phyloP scores from a whole-genome alignment of 92 coral and sea anemone genomes.

The Diadumene lineata region DNA sequence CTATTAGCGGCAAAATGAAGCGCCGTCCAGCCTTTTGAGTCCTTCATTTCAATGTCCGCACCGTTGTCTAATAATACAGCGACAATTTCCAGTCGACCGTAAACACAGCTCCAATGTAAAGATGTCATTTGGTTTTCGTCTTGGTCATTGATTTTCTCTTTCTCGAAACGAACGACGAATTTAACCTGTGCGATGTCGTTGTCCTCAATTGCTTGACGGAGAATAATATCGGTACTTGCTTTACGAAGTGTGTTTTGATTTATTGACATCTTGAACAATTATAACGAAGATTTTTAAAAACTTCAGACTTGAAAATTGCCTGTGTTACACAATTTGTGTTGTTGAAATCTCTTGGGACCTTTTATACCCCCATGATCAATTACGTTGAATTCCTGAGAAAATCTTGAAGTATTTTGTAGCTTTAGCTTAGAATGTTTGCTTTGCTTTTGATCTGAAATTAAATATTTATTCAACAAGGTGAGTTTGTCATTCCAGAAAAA shows the following conservation, averaged over 20 bases:
- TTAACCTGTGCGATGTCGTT: constrained; percentile 76
- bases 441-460: constrained; percentile 22
- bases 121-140: constrained; percentile 80
- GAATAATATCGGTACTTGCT: constrained; percentile 41
- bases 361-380: background rate
- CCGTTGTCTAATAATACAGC: constrained; percentile 74
- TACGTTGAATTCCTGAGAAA: constrained; percentile 1
- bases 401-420: background rate
- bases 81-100: constrained; percentile 69
- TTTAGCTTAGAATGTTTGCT: constrained; percentile 19
- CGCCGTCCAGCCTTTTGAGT: constrained; percentile 83
- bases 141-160: constrained; percentile 66
- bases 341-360: constrained; percentile 8
- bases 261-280: background rate
- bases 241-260: constrained; percentile 6
- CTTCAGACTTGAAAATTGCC: background rate
- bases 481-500: background rate
- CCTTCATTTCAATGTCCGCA: constrained; percentile 72
- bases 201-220: constrained; percentile 73
- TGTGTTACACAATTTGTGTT: background rate
- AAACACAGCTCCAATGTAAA: constrained; percentile 74
- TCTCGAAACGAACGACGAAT: constrained; percentile 69
- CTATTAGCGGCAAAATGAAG: constrained; percentile 77
- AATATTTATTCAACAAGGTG: constrained; percentile 20
- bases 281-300: background rate